A percentile compares a stretch with the other conserved stretches of the same genome.
Conservation (phyloP, 2,797 vertebrate species). For the Leptatherina wallacei region DNA sequence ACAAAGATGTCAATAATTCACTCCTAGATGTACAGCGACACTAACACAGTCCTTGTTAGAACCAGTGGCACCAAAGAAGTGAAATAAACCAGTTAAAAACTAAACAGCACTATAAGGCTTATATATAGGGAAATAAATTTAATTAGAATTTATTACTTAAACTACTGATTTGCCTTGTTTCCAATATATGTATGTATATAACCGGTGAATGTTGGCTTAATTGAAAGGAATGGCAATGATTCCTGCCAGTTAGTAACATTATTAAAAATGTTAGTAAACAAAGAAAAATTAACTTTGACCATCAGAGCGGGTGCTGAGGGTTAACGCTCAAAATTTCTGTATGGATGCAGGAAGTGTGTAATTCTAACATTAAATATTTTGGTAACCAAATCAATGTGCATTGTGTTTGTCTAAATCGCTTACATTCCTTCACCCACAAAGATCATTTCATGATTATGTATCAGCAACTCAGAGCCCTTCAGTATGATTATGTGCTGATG, state of each 20-base stretch:
- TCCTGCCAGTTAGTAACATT: background rate
- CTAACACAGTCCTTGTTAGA: background rate
- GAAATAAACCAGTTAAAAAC: too few species aligned
- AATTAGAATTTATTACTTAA: background rate
- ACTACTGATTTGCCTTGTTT: background rate
- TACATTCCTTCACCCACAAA: slow-evolving; percentile 4
- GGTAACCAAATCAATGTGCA: background rate
- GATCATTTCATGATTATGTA: slow-evolving; percentile 16
- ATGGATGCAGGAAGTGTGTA: background rate
- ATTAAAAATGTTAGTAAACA: background rate
- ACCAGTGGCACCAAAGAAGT: background rate
- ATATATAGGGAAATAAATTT: background rate
- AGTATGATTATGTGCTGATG: slow-evolving; percentile 14
- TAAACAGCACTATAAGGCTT: background rate
- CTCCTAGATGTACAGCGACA: background rate
- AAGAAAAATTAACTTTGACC: background rate
- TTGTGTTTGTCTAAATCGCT: background rate
- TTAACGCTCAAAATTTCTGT: background rate
- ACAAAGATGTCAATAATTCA: slow-evolving; percentile 6
- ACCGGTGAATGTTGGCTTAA: too few species aligned
- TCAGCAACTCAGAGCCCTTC: slow-evolving; percentile 2
- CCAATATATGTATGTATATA: background rate
- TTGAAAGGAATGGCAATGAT: background rate
- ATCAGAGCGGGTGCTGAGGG: background rate
- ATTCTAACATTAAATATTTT: background rate